These are phyloP conservation scores for Clinocottus analis DNA, from an alignment of 2,113 vertebrate species.

Conservation along the genomic window DNA sequence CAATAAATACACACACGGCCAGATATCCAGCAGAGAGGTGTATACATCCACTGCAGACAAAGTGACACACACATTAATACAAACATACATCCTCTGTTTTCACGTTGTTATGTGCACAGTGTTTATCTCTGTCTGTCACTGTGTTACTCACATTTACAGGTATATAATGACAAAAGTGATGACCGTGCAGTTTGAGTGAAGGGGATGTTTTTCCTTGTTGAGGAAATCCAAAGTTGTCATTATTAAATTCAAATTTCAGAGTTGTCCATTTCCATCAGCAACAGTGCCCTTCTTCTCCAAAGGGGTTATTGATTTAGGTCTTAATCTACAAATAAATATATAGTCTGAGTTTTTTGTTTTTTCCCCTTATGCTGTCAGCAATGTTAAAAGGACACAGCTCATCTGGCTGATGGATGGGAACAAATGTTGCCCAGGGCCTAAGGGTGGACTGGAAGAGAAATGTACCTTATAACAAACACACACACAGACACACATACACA, in stretches of 20 bases:
- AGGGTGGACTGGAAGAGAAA: constrained; percentile 74
- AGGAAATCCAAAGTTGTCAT: constrained; percentile 70
- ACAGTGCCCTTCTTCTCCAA: constrained; percentile 63
- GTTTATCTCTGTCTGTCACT: constrained; percentile 16
- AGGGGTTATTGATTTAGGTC: constrained; percentile 79
- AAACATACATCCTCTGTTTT: constrained; percentile 23
- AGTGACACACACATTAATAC: constrained; percentile 27
- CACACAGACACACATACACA: constrained; percentile 70
- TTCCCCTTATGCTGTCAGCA: constrained; percentile 68
- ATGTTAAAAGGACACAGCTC: constrained; percentile 83
- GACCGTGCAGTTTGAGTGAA: constrained; percentile 44
- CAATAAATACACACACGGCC: constrained; percentile 30
- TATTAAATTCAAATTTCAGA: constrained; percentile 77
- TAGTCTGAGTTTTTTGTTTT: constrained; percentile 73
- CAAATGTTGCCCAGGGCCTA: constrained; percentile 75
- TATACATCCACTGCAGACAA: constrained; percentile 9
- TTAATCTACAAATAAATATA: constrained; percentile 84
- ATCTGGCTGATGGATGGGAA: constrained; percentile 77
- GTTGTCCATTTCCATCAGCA: constrained; percentile 74
- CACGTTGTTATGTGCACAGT: constrained; percentile 23
- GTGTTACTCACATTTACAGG: constrained; percentile 21
- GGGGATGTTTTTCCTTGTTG: constrained; percentile 32
- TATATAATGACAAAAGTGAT: constrained; percentile 47
- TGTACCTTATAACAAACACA: constrained; percentile 73
- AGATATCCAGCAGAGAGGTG: constrained; percentile 24